Conservation (phyloP, 2,797 vertebrate genomes). For the Sebastes itinus region DNA sequence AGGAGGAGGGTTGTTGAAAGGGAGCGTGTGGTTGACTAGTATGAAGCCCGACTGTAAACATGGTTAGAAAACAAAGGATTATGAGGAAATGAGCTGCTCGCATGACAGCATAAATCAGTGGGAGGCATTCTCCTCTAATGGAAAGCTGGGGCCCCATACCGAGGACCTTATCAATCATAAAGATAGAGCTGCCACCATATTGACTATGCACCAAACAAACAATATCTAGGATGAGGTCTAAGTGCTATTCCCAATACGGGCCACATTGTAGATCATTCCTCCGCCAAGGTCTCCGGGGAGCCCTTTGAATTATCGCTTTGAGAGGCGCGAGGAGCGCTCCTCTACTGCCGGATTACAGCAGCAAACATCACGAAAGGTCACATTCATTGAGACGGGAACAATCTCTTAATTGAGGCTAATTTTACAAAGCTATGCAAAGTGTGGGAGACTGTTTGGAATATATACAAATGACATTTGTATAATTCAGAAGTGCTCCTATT, state of each 20-base stretch:
- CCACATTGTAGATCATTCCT: slow-evolving; percentile 65
- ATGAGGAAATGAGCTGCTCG: slow-evolving; percentile 68
- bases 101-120: slow-evolving; percentile 71
- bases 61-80: slow-evolving; percentile 54
- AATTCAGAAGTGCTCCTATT: slow-evolving; percentile 25
- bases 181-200: slow-evolving; percentile 75
- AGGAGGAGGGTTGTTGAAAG: background rate
- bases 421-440: slow-evolving; percentile 36
- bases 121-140: slow-evolving; percentile 65
- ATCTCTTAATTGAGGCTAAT: slow-evolving; percentile 12
- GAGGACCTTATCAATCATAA: slow-evolving; percentile 72
- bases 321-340: background rate
- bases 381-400: slow-evolving; percentile 10
- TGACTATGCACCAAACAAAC: slow-evolving; percentile 76
- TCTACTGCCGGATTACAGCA: slow-evolving; percentile 19
- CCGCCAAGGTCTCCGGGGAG: slow-evolving; percentile 48
- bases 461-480: slow-evolving; percentile 29
- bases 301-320: slow-evolving; percentile 56
- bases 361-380: slow-evolving; percentile 34
- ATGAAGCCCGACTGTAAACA: slow-evolving; percentile 45
- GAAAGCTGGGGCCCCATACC: slow-evolving; percentile 46
- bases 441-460: slow-evolving; percentile 10
- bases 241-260: slow-evolving; percentile 69
- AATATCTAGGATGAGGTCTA: slow-evolving; percentile 74
- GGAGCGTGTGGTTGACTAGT: slow-evolving; percentile 3